Percentiles rank a stretch among this genome's conserved stretches.
Conservation (phyloP, 2,113 vertebrate species). For the Taxidea taxus region DNA sequence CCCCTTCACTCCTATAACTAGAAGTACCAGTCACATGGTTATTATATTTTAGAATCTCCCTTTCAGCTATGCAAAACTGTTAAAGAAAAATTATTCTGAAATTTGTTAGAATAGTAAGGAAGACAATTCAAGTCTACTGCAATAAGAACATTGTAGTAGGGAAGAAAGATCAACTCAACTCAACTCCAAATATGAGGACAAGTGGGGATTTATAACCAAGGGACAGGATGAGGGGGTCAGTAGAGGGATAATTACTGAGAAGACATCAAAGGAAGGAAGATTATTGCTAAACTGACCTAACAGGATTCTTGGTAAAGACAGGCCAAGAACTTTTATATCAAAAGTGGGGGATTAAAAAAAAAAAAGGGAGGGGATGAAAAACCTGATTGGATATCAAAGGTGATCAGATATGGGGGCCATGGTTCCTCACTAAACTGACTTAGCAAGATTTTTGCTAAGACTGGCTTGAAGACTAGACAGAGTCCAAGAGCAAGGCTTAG, state of each 20-base stretch:
- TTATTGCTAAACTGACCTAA: neutral
- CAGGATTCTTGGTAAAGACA: neutral
- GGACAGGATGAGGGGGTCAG: neutral
- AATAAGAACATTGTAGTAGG: neutral
- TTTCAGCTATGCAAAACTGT: neutral
- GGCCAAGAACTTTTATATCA: neutral
- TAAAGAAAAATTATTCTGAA: neutral
- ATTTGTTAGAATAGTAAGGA: neutral
- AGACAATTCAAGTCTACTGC: neutral
- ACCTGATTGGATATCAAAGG: neutral
- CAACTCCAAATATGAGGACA: neutral
- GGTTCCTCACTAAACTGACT: neutral
- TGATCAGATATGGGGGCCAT: neutral
- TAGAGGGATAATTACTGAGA: neutral
- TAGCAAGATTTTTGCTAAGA: neutral
- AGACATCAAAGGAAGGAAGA: neutral
- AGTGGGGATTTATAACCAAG: neutral
- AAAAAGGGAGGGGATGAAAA: neutral
- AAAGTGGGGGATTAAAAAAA: neutral
- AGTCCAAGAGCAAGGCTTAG: neutral
- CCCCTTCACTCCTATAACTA: neutral
- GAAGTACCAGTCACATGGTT: neutral
- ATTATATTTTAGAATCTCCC: neutral
- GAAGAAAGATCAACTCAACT: too few species aligned
- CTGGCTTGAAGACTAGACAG: neutral